Conservation (phyloP, 2,888 invertebrate species). For the Heteropelma amictum region DNA sequence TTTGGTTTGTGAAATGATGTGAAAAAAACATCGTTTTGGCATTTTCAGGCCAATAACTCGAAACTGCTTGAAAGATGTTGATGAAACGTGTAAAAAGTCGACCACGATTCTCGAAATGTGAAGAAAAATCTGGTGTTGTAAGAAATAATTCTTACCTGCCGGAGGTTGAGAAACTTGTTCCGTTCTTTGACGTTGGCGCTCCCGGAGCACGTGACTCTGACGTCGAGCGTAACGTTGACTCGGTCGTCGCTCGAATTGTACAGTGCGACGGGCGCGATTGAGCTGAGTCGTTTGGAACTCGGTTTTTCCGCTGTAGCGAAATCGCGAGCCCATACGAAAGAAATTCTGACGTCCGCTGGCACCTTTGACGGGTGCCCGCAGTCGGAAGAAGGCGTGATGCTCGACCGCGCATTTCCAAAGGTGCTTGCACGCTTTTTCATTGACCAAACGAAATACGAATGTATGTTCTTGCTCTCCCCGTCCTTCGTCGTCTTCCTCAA, state of each 20-base stretch:
- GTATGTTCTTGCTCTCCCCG: slow-evolving; percentile 96
- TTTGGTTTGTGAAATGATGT: too few relatives aligned
- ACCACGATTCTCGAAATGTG: not conserved
- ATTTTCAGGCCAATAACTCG: not conserved
- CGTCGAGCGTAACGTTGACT: slow-evolving; percentile 97
- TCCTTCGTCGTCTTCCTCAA: slow-evolving; percentile 98
- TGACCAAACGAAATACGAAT: slow-evolving; percentile 96
- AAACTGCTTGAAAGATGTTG: not conserved
- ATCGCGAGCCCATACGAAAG: slow-evolving; percentile 98
- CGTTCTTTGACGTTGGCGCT: slow-evolving; percentile 84
- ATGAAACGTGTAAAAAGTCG: not conserved
- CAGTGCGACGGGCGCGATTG: slow-evolving; percentile 93
- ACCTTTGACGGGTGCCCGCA: slow-evolving; percentile 92
- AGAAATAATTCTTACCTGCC: slow-evolving; percentile 64
- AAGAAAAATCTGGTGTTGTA: slow-evolving; percentile 61
- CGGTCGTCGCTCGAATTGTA: slow-evolving; percentile 97
- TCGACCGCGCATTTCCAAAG: slow-evolving; percentile 99
- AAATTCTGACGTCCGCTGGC: slow-evolving; percentile 95
- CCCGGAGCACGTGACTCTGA: slow-evolving; percentile 92
- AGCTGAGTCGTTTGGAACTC: slow-evolving; percentile 98
- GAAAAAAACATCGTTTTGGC: not conserved
- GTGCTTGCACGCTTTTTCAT: slow-evolving; percentile 99
- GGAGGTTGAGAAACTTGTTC: slow-evolving; percentile 60
- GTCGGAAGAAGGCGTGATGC: slow-evolving; percentile 99
- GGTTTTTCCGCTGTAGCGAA: slow-evolving; percentile 96